These are phyloP conservation scores for Lophius piscatorius DNA, from an alignment of 2,113 vertebrate species.

Conservation along the genomic window DNA sequence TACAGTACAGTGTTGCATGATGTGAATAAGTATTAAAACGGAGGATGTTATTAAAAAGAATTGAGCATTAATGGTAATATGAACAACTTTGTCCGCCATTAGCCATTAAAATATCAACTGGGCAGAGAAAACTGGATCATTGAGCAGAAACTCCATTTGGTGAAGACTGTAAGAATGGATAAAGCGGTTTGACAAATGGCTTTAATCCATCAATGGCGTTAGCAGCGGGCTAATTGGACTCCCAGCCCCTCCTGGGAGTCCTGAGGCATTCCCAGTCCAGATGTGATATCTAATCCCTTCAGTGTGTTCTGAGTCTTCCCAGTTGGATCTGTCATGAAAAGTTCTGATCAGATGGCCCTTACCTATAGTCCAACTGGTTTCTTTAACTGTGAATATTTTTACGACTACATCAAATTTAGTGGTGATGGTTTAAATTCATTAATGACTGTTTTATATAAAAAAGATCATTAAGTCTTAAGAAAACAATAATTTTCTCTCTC, in stretches of 20 bases:
- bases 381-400: background rate
- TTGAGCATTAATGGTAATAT: too few relatives aligned
- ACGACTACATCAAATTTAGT: too few relatives aligned
- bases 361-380: background rate
- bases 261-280: conserved; percentile 12
- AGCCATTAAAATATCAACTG: too few relatives aligned
- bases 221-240: background rate
- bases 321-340: conserved; percentile 3
- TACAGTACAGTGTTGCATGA: too few relatives aligned
- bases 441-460: too few relatives aligned
- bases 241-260: conserved; percentile 1
- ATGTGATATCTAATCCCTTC: conserved; percentile 10
- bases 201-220: background rate
- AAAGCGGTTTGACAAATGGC: background rate
- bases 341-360: background rate
- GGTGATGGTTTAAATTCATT: too few relatives aligned
- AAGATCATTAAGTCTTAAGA: too few relatives aligned
- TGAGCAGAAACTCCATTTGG: background rate
- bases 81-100: too few relatives aligned
- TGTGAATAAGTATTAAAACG: too few relatives aligned
- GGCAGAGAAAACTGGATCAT: too few relatives aligned
- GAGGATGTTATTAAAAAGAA: too few relatives aligned
- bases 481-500: too few relatives aligned
- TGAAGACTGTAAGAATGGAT: background rate
- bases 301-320: conserved; percentile 15